Conservation (phyloP, 2,797 vertebrate species). For the Sebastiscus tertius region DNA sequence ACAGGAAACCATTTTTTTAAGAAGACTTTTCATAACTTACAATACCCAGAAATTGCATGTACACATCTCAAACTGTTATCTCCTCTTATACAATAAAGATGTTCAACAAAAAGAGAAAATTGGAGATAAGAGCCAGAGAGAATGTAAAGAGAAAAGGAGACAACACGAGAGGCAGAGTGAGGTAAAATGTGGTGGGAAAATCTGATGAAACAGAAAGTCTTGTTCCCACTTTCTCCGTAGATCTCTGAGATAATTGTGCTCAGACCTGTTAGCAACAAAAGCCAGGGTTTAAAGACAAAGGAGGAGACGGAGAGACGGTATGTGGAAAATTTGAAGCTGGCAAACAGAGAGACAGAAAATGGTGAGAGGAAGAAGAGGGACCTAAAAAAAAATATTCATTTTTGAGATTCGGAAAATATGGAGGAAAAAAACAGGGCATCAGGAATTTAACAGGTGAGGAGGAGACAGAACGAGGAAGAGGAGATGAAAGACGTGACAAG, state of each 20-base stretch:
- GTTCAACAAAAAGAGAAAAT: conserved; percentile 1
- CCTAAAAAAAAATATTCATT: conserved; percentile 17
- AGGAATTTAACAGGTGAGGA: background rate
- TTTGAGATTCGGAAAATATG: background rate
- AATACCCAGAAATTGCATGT: background rate
- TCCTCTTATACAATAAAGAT: background rate
- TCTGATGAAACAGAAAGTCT: conserved; percentile 3
- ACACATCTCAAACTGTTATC: background rate
- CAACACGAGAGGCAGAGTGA: background rate
- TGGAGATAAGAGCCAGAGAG: background rate
- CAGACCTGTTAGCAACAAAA: conserved; percentile 9
- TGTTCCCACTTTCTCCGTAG: background rate
- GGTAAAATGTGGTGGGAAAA: background rate
- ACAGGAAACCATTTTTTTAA: background rate
- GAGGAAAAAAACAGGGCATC: background rate
- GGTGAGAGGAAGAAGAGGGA: background rate
- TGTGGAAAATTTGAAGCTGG: background rate
- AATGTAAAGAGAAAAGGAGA: background rate
- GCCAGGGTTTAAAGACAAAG: conserved; percentile 10
- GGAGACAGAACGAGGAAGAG: background rate
- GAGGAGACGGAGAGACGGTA: background rate
- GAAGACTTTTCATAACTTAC: background rate
- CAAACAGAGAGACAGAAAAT: background rate
- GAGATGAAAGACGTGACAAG: background rate
- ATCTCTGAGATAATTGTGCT: conserved; percentile 25